Evolutionary conservation across 2,797 vertebrate genomes (phyloP), one percentile per base, ranked within the genome.

Genomic region (Pseudomugil tenellus): DNA sequence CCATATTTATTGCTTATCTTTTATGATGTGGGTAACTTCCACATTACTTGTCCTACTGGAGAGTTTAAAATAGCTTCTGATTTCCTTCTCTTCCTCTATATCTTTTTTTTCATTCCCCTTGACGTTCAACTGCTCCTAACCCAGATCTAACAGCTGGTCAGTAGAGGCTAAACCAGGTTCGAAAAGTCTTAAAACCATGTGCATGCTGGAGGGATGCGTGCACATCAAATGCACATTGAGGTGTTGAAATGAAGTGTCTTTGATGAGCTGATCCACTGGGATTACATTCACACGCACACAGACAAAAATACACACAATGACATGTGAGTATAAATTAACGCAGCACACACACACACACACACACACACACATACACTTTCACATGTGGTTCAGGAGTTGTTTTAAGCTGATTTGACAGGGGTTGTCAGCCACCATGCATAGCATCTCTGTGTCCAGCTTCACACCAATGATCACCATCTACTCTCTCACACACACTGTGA

Each of bases 361-460:
- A 23, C 52, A 29, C 19, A 56, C 53, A 37, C 51, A 55, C 16
- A 39, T 4, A 39, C 4, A 14, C 16, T 39, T 12, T 39, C 37
- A 39, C 37, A 39, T 39, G 6, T 12, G 25, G 61, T 74, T 77
- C 3, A 13, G 43, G 35, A 29, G 58, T 72, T 70, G 74, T 63
- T 63, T 62, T 83, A 25, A 81, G 48, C 28, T 59, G 68, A 84
- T 83, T 67, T 79, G 81, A 83, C 81, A 74, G 76, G 23, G 59
- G 61, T 74, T 79, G 63, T 77, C 62, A 78, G 67, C 21, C 28
- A 55, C 19, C 52, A 68, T 69, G 65, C 56, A 3, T 60, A 79
- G 76, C 64, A 39, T 68, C 57, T 63, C 63, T 70, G 62, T 25
- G 37, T 85, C 70, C 68, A 66, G 48, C 78, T 77, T 78, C 83